Evolutionary conservation across 2,113 vertebrate genomes (phyloP).

Genomic region (Melozone crissalis): DNA sequence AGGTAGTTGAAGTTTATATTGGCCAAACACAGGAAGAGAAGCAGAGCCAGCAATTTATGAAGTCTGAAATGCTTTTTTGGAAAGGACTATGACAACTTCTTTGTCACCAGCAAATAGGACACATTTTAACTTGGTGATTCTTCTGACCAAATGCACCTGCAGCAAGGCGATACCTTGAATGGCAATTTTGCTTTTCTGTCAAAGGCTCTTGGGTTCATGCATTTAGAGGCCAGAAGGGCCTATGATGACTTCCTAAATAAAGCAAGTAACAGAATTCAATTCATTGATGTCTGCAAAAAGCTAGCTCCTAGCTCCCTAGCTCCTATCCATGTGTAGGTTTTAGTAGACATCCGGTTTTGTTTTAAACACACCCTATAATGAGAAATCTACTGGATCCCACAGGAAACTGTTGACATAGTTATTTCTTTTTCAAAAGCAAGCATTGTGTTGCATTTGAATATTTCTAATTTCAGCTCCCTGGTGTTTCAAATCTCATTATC

Average conservation of each 20-base stretch:
- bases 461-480: slow-evolving; percentile 4
- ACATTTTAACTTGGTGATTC: background rate
- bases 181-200: background rate
- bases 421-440: background rate
- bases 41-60: background rate
- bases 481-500: background rate
- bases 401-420: background rate
- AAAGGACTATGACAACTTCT: background rate
- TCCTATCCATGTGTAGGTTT: background rate
- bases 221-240: background rate
- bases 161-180: background rate
- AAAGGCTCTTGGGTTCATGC: background rate
- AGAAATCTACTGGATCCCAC: background rate
- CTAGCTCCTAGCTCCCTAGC: background rate
- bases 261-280: background rate
- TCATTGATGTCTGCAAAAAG: background rate
- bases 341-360: background rate
- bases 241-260: background rate
- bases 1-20: background rate
- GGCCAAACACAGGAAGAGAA: background rate
- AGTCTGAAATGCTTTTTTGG: background rate
- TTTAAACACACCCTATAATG: background rate
- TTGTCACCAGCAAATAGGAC: background rate
- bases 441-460: background rate
- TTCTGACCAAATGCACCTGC: background rate